phyloP scores from a whole-genome alignment of 2,888 invertebrate genomes.

The Eupithecia exiguata region DNA sequence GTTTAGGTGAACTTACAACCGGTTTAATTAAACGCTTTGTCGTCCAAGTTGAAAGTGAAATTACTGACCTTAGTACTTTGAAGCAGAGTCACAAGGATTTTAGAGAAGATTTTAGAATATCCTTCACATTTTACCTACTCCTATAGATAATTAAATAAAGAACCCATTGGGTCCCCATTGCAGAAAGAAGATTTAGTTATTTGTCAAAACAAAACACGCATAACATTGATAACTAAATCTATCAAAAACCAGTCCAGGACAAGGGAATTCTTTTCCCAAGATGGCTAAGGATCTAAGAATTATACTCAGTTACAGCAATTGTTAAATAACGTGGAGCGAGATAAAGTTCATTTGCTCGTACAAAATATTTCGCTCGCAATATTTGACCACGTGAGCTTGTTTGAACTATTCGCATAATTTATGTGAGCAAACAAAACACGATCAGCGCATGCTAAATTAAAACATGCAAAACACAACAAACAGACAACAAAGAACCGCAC shows the following conservation, averaged over 20 bases:
- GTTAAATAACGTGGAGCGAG: neutral
- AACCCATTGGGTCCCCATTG: neutral
- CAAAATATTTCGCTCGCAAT: neutral
- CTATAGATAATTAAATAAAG: neutral
- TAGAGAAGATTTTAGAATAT: neutral
- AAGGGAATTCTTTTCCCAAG: neutral
- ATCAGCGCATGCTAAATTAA: conserved; percentile 41
- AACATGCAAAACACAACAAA: conserved; percentile 49
- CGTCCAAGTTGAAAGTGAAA: conserved; percentile 31
- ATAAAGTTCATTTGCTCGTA: neutral
- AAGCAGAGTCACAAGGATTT: neutral
- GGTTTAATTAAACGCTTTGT: conserved; percentile 54
- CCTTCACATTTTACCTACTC: neutral
- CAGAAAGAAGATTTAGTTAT: neutral
- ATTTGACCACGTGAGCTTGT: conserved; percentile 5
- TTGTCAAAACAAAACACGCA: neutral
- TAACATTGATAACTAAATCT: neutral
- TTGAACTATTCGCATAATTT: conserved; percentile 29
- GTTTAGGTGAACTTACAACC: conserved; percentile 56
- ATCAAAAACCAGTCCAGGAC: neutral
- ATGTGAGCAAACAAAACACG: conserved; percentile 33
- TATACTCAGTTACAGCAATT: neutral
- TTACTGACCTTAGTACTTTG: conserved; percentile 24
- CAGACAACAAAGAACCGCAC: conserved; percentile 49
- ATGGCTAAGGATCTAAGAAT: neutral